Evolutionary conservation across 2,888 invertebrate genomes (phyloP), one percentile per base, ranked within the genome.

Genomic region (Ommatoiulus sabulosus): DNA sequence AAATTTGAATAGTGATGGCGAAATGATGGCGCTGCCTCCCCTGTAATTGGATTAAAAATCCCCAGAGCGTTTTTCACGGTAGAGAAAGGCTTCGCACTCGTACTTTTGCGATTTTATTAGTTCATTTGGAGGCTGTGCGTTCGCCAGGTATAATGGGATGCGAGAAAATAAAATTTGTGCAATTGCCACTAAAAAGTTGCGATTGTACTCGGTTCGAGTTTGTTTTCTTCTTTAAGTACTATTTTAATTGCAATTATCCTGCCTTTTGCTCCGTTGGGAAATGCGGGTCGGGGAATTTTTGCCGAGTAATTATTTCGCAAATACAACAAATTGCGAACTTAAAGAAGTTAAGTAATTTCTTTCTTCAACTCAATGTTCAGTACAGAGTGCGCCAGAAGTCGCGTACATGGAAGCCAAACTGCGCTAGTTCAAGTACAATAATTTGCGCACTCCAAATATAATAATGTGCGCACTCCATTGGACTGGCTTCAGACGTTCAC

Each of bases 11-110:
- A 35, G 80, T 35, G 80, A 80, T 80, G 24, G 72, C 72, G 8
- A 24, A 72, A 57, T 57, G 57, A 57, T 57, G 57, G 52, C 52
- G 52, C 52, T 52, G 20, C 20, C 63, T 20, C 7, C 8, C 72
- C 80, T 35, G 35, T 80, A 80, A 80, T 80, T 80, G 80, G 80
- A 80, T 80, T 80, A 80, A 80, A 24, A 80, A 80, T 80, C 80
- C 80, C 80, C 35, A 80, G 80, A 80, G 80, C 80, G 80, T 80
- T 80, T 63, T 80, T 80, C 80, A 80, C 80, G 24, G 35, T 80
- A 15, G 35, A 35, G 24, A 35, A 80, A 12, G n/a, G n/a, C 57
- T 17, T 17, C 57, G 52, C 12, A 46, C 52, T 15, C 15, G 24
- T 72, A 8, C 24, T 72, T 72, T 24, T 24, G 80, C 35, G 1